These are phyloP conservation scores for Falco biarmicus DNA, from an alignment of 2,797 vertebrate genomes.

Conservation along the genomic window DNA sequence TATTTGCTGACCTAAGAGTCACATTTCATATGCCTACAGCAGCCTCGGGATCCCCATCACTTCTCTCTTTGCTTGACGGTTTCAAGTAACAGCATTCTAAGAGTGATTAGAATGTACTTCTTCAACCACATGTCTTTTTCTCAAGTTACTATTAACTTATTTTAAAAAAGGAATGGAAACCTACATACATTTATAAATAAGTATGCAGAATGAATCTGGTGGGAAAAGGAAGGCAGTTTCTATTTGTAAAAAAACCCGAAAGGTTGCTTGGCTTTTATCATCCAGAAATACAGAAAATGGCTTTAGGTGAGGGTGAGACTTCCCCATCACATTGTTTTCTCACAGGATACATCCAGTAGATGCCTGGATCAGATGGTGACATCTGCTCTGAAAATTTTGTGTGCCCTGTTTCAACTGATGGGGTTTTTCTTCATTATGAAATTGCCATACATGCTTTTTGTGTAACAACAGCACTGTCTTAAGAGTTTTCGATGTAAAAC, in stretches of 20 bases:
- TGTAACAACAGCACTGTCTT: background rate
- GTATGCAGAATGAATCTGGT: background rate
- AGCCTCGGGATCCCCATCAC: fast-evolving
- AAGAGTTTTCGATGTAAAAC: fast-evolving
- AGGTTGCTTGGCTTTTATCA: background rate
- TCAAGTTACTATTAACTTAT: background rate
- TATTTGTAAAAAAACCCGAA: background rate
- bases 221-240: background rate
- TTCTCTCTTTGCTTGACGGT: background rate
- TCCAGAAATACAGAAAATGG: background rate
- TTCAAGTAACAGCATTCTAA: background rate
- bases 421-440: background rate
- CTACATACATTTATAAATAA: background rate
- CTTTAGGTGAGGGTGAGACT: background rate
- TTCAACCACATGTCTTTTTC: background rate
- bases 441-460: background rate
- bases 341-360: background rate
- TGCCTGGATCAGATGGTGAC: background rate
- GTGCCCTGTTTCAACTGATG: background rate
- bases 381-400: background rate
- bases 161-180: background rate
- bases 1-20: background rate
- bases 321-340: background rate
- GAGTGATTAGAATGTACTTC: background rate
- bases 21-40: background rate